Evolutionary conservation across 2,797 vertebrate species (phyloP), one percentile per base, ranked within the genome.

Genomic region (Neosilurus hyrtlii): DNA sequence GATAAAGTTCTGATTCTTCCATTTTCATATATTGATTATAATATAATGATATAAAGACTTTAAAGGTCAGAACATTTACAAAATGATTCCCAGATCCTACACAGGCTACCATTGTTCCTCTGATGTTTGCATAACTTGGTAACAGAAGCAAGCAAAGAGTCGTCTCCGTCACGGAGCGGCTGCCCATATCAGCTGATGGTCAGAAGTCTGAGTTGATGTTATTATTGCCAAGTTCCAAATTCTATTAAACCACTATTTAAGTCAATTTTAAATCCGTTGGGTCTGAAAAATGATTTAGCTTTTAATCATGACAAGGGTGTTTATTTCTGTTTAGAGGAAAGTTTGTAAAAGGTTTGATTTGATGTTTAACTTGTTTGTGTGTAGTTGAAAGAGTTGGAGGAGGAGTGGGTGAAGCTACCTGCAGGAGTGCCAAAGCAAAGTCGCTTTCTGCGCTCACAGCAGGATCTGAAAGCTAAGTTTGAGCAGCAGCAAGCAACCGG

Each of bases 371-470:
- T n/a, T 82, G 14, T 63, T 10, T 68, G 26, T 71, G 16, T 20
- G 20, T 84, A 99, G 98, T 91, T 99, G 77, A 99, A 99, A 92
- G 98, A 99, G 77, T 89, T 99, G 81, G 97, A 99, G 91, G 98
- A 99, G 90, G 98, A 99, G 89, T 99, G 97, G 97, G 94, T 96
- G 71, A 99, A 97, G 93, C 88, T 99, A 65, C 95, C 97, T 18
- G 86, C 94, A 0, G 86, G 93, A 52, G 92, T 93, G 85, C 95
- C 98, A 63, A 98, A 96, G 86, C 98, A 98, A 91, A 94, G 75
- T 68, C 90, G 97, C n/a, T 99, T 98, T 90, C 90, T 99, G 79
- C 97, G 97, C 82, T 99, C 98, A 10, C 97, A 99, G 75, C 97
- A 99, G 91, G 97, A 98, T 86, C 91, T 99, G 83, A 98, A 97